phyloP scores from a whole-genome alignment of 2,797 vertebrate species.

The Eulemur coronatus region DNA sequence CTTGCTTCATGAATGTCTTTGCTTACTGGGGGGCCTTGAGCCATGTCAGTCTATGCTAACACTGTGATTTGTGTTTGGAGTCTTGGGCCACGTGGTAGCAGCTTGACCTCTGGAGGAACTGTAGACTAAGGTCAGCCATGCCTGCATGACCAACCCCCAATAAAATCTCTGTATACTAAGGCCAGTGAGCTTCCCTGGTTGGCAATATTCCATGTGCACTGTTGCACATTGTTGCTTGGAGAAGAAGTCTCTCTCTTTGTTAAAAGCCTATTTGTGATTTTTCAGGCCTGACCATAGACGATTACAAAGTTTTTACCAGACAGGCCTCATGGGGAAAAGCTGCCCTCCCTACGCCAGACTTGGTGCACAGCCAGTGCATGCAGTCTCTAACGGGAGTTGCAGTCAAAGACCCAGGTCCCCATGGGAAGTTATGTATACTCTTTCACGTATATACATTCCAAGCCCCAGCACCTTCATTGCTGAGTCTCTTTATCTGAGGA shows the following conservation, averaged over 20 bases:
- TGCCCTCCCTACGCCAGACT: not conserved
- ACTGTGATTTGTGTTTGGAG: not conserved
- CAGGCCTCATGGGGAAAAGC: not conserved
- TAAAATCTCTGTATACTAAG: not conserved
- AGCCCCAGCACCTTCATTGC: not conserved
- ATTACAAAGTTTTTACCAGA: not conserved
- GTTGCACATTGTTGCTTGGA: not conserved
- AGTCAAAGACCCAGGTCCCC: no score
- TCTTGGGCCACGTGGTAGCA: not conserved
- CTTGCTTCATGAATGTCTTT: not conserved
- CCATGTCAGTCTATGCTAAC: not conserved
- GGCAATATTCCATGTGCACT: not conserved
- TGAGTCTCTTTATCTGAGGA: not conserved
- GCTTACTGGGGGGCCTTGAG: not conserved
- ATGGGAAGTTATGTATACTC: no score
- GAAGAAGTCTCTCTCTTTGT: not conserved
- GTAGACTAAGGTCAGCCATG: not conserved
- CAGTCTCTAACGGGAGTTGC: no score
- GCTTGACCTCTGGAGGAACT: not conserved
- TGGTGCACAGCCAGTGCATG: no score
- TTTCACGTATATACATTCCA: not conserved
- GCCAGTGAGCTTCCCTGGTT: not conserved
- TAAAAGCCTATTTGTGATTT: not conserved
- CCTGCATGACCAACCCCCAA: not conserved
- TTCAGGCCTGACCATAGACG: not conserved